phyloP scores from a whole-genome alignment of 2,113 vertebrate genomes.

The Perca schrenkii region DNA sequence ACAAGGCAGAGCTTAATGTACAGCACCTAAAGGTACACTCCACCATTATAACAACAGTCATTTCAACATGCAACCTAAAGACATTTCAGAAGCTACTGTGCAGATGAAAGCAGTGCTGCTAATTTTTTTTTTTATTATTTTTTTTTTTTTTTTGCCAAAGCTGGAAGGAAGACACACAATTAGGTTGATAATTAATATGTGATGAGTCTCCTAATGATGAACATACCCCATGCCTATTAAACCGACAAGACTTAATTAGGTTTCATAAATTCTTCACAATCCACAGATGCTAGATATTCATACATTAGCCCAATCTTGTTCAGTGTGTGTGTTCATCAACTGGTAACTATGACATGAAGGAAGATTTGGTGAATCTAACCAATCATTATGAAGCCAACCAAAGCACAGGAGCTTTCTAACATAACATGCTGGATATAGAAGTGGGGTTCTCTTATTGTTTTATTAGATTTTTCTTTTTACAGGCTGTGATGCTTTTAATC shows the following conservation, averaged over 20 bases:
- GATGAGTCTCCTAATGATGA: constrained; percentile 77
- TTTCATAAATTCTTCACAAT: constrained; percentile 80
- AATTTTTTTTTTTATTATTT: constrained; percentile 13
- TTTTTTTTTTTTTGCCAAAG: constrained; percentile 59
- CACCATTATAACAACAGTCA: constrained; percentile 33
- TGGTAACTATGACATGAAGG: constrained; percentile 3
- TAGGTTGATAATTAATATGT: constrained; percentile 80
- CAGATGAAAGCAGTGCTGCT: constrained; percentile 47
- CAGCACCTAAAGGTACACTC: constrained; percentile 36
- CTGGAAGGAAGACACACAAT: constrained; percentile 76
- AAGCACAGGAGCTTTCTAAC: not conserved
- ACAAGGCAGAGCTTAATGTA: constrained; percentile 29
- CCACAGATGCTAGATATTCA: constrained; percentile 71
- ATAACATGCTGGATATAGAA: not conserved
- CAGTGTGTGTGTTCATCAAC: constrained; percentile 53
- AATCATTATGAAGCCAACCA: not conserved
- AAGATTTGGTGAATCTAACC: not conserved
- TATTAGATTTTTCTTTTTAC: not conserved
- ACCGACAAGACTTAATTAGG: constrained; percentile 82
- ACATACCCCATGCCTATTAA: constrained; percentile 73
- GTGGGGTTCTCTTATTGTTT: not conserved
- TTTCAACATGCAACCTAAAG: constrained; percentile 46
- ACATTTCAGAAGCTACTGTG: constrained; percentile 33
- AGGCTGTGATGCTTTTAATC: not conserved
- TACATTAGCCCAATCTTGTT: constrained; percentile 68